Percentiles rank a stretch among this genome's conserved stretches.
phyloP scores from a whole-genome alignment of 2,888 invertebrate genomes.

The Dione vanillae region DNA sequence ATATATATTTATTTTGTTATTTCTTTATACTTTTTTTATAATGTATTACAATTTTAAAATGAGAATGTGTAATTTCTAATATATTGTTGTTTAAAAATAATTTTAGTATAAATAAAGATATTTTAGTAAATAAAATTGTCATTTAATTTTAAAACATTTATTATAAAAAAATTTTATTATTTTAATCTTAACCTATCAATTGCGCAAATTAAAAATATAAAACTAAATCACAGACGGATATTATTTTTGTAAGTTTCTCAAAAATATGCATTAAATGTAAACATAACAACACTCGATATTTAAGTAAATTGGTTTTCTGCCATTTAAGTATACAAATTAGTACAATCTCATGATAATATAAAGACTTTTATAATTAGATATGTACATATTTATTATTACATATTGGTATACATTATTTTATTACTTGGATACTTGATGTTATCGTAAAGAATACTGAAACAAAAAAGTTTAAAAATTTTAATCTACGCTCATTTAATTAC shows the following conservation, averaged over 20 bases:
- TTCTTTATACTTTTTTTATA: neutral
- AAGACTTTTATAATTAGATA: too few relatives aligned
- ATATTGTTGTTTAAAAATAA: neutral
- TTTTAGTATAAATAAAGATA: neutral
- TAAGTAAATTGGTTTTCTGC: conserved; percentile 1
- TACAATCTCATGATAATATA: too few relatives aligned
- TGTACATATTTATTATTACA: too few relatives aligned
- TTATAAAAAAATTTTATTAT: neutral
- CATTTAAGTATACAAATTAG: neutral
- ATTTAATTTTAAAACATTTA: conserved; percentile 3
- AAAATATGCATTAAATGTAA: too few relatives aligned
- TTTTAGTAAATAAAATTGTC: neutral
- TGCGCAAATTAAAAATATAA: conserved; percentile 9
- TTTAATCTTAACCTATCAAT: neutral
- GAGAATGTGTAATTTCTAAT: neutral
- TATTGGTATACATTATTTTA: too few relatives aligned
- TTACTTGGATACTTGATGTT: too few relatives aligned
- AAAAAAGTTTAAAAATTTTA: too few relatives aligned
- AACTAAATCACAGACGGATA: conserved; percentile 9
- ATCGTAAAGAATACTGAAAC: too few relatives aligned
- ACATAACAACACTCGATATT: neutral
- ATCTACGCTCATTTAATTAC: too few relatives aligned
- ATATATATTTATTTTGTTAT: neutral
- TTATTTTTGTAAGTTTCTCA: neutral
- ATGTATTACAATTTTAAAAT: neutral